Evolutionary conservation across 2,888 invertebrate species (phyloP).

Genomic region (Stictocephala bisonia): DNA sequence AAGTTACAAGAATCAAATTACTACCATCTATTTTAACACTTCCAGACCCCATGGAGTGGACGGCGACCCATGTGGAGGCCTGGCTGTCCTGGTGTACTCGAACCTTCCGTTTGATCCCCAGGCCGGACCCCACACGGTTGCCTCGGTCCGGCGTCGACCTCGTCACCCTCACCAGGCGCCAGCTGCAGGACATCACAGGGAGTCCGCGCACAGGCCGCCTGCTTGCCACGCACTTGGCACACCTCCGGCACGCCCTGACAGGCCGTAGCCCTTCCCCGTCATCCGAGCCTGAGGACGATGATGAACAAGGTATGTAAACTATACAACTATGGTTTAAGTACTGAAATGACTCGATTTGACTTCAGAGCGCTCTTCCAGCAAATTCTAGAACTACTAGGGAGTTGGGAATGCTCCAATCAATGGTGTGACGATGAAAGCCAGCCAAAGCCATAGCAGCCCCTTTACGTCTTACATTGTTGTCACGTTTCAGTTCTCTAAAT

Average conservation of each 20-base stretch:
- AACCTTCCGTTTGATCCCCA: conserved; percentile 70
- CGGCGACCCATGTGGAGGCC: conserved; percentile 68
- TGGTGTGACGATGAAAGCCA: no score
- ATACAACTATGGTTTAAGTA: no score
- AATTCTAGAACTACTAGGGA: no score
- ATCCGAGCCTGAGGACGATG: conserved; percentile 41
- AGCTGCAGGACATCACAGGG: conserved; percentile 70
- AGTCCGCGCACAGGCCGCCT: conserved; percentile 68
- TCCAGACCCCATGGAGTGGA: conserved; percentile 76
- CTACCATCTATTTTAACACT: no score
- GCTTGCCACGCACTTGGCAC: conserved; percentile 73
- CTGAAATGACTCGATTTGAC: no score
- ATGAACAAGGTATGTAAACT: conserved; percentile 20
- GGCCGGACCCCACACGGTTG: conserved; percentile 68
- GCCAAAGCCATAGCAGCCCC: no score
- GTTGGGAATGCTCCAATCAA: no score
- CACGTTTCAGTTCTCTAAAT: no score
- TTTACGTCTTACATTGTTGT: no score
- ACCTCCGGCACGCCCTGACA: conserved; percentile 70
- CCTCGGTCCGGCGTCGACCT: conserved; percentile 70
- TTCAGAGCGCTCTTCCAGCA: no score
- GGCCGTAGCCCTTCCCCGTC: conserved; percentile 70
- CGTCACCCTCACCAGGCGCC: conserved; percentile 71
- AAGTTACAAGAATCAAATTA: no score
- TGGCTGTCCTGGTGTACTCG: conserved; percentile 74